Evolutionary conservation across 2,113 vertebrate genomes (phyloP), one percentile per base, ranked within the genome.

Genomic region (Etheostoma cragini): DNA sequence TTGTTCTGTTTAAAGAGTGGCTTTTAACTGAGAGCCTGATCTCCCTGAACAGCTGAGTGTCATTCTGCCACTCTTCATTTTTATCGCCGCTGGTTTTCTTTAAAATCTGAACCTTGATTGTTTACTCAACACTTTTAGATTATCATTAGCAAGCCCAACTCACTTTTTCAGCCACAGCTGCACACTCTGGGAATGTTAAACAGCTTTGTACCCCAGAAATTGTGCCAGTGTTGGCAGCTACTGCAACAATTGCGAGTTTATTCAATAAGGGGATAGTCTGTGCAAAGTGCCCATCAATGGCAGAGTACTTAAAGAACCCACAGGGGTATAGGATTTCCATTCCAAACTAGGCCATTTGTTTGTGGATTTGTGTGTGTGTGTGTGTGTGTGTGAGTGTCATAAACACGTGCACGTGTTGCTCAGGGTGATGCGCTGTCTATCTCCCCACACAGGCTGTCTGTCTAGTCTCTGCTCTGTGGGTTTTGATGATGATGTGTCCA

Each of bases 101-200:
- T 8, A 24, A 30, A 72, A 60, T 78, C 47, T 62, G 10, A 71
- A n/a, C 33, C 6, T 57, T 33, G 21, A 26, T 30, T 52, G 35
- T 60, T 85, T 63, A 24, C 24, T 47, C 19, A 33, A 49, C 8
- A 12, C 4, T 33, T 57, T 56, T 26, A 38, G 57, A 8, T 53
- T 50, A 56, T 56, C 21, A 53, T 66, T 53, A 35, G 57, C 22
- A 24, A 56, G 76, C 70, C 73, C 61, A 54, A 42, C 53, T 82
- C 22, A 47, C 22, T 60, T 81, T 66, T 24, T 71, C 50, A 75
- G 67, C 57, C 72, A 53, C 74, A 84, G 75, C 65, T 67, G 81
- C 68, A 87, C 85, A 66, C 63, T 76, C 6, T 33, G 65, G 77
- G 86, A 91, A 93, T 93, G 72, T 83, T 89, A 89, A 93, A 88